These are phyloP conservation scores for Plusia festucae DNA, from an alignment of 2,888 invertebrate species.

Conservation along the genomic window DNA sequence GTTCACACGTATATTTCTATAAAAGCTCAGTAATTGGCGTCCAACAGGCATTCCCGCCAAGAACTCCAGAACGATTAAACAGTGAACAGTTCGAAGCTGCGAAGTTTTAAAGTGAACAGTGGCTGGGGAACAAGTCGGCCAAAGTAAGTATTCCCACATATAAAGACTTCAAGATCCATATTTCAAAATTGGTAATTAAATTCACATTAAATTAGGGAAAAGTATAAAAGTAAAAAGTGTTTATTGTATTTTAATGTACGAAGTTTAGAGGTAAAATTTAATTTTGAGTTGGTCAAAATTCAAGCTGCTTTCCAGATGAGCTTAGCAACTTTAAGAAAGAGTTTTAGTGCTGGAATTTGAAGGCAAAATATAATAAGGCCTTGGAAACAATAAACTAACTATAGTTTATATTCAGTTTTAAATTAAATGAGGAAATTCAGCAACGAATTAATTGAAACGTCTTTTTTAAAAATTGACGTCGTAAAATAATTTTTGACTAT, in stretches of 20 bases:
- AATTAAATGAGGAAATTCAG: no score
- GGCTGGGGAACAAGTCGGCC: constrained; percentile 49
- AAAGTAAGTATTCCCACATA: constrained; percentile 60
- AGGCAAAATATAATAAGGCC: no score
- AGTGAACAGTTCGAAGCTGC: constrained; percentile 55
- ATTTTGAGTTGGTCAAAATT: no score
- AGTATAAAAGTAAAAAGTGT: neutral
- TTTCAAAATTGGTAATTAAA: neutral
- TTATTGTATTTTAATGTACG: neutral
- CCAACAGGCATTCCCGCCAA: constrained; percentile 76
- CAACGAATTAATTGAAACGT: no score
- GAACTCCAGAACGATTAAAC: constrained; percentile 52
- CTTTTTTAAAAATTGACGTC: no score
- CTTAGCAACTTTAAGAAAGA: no score
- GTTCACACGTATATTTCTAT: constrained; percentile 62
- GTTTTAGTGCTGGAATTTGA: no score
- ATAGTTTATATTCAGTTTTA: no score
- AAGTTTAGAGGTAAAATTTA: no score
- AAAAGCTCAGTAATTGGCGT: constrained; percentile 68
- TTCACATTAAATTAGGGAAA: neutral
- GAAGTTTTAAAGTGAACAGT: constrained; percentile 73
- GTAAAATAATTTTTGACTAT: no score
- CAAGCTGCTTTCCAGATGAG: no score
- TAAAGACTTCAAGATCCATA: neutral
- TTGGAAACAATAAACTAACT: no score